A percentile compares a stretch with the other conserved stretches of the same genome.
Conservation (phyloP, 2,797 vertebrate genomes). For the Crocodylus rhombifer region DNA sequence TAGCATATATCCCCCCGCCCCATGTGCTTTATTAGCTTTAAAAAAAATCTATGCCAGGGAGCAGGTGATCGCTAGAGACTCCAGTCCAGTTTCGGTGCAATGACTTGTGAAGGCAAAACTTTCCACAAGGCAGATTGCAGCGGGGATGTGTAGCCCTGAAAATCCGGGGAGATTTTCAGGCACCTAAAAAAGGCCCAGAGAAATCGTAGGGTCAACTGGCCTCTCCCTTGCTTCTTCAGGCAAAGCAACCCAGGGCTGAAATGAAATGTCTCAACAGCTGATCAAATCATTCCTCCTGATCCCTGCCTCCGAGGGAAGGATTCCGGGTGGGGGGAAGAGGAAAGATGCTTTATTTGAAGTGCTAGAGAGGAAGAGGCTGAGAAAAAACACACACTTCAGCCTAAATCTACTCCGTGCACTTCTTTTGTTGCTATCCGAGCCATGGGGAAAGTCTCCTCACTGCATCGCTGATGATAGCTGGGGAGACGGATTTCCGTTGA, state of each 20-base stretch:
- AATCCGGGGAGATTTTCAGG: fast-evolving
- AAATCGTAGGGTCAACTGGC: too few species aligned
- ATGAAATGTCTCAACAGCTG: fast-evolving
- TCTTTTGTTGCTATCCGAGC: fast-evolving
- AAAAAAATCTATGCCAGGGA: too few species aligned
- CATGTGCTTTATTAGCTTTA: too few species aligned
- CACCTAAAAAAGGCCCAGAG: background rate
- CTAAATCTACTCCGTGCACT: fast-evolving
- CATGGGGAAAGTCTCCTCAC: constrained; percentile 61
- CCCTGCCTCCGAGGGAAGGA: background rate
- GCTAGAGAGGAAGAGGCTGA: background rate
- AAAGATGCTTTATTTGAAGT: background rate
- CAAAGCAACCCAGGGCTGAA: background rate
- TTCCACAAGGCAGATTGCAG: background rate
- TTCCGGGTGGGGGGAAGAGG: too few species aligned
- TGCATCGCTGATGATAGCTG: background rate
- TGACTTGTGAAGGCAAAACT: background rate
- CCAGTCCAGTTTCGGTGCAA: too few species aligned
- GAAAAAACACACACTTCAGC: background rate
- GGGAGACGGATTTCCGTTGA: background rate
- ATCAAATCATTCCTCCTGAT: background rate
- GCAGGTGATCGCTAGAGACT: fast-evolving
- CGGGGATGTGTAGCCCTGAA: fast-evolving
- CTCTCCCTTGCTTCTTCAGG: background rate
- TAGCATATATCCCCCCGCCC: too few species aligned